These are phyloP conservation scores for Platysternon megacephalum DNA, from an alignment of 2,113 vertebrate genomes.

Conservation along the genomic window DNA sequence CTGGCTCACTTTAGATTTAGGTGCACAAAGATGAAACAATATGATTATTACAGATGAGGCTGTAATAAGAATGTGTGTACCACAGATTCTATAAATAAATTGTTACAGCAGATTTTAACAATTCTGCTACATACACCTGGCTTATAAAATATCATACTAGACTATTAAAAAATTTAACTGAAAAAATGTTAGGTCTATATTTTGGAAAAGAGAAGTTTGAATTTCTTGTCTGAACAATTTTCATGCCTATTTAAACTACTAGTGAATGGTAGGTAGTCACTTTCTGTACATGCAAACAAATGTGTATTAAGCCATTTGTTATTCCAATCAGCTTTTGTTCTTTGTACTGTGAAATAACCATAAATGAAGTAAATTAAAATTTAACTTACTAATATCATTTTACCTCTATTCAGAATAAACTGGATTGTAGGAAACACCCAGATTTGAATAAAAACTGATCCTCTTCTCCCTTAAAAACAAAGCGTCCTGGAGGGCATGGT, in stretches of 20 bases:
- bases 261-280: background rate
- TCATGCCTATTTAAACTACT: background rate
- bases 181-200: background rate
- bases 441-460: background rate
- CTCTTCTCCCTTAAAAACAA: background rate
- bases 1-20: background rate
- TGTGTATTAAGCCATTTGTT: background rate
- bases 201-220: background rate
- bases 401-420: background rate
- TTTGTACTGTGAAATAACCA: background rate
- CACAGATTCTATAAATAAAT: background rate
- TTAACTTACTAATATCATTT: background rate
- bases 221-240: background rate
- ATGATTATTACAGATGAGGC: no score
- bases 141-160: background rate
- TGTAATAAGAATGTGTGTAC: background rate
- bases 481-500: background rate
- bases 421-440: background rate
- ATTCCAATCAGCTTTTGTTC: background rate
- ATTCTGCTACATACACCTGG: background rate
- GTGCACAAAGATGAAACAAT: background rate
- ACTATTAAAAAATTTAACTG: background rate
- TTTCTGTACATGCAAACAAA: background rate
- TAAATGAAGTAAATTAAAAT: background rate
- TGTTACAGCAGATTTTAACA: background rate